Evolutionary conservation across 2,797 vertebrate genomes (phyloP).

Genomic region (Ctenopoma kingsleyae): DNA sequence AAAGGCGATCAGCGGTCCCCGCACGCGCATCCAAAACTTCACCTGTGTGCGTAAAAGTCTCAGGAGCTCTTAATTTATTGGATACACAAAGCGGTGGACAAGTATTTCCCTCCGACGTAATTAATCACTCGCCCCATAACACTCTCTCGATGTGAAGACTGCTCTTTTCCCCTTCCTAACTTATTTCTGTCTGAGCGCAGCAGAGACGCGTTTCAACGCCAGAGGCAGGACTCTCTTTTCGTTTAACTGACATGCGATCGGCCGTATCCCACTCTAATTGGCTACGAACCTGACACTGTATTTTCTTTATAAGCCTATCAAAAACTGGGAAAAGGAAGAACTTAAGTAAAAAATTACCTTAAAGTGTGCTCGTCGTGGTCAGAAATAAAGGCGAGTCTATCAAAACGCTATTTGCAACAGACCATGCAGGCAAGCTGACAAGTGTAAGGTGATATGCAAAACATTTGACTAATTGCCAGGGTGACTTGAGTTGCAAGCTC

Average conservation of each 20-base stretch:
- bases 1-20: slow-evolving; percentile 58
- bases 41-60: slow-evolving; percentile 80
- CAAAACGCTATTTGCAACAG: slow-evolving; percentile 62
- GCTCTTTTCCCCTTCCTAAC: slow-evolving; percentile 59
- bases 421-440: slow-evolving; percentile 68
- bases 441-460: slow-evolving; percentile 75
- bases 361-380: slow-evolving; percentile 31
- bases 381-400: slow-evolving; percentile 48
- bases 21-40: slow-evolving; percentile 67
- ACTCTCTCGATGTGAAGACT: slow-evolving; percentile 60
- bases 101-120: slow-evolving; percentile 75
- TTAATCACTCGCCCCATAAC: slow-evolving; percentile 80
- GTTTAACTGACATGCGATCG: slow-evolving; percentile 46
- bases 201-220: slow-evolving; percentile 69
- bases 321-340: slow-evolving; percentile 38
- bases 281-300: slow-evolving; percentile 68
- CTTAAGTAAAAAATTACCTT: slow-evolving; percentile 41
- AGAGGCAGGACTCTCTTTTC: slow-evolving; percentile 74
- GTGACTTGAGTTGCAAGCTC: slow-evolving; percentile 73
- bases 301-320: slow-evolving; percentile 67
- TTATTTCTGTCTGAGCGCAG: slow-evolving; percentile 70
- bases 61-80: slow-evolving; percentile 81
- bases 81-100: slow-evolving; percentile 77
- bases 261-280: slow-evolving; percentile 71
- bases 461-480: slow-evolving; percentile 76